Percentiles rank a stretch among this genome's conserved stretches.
phyloP scores from a whole-genome alignment of 2,797 vertebrate genomes.

The Leontopithecus rosalia region DNA sequence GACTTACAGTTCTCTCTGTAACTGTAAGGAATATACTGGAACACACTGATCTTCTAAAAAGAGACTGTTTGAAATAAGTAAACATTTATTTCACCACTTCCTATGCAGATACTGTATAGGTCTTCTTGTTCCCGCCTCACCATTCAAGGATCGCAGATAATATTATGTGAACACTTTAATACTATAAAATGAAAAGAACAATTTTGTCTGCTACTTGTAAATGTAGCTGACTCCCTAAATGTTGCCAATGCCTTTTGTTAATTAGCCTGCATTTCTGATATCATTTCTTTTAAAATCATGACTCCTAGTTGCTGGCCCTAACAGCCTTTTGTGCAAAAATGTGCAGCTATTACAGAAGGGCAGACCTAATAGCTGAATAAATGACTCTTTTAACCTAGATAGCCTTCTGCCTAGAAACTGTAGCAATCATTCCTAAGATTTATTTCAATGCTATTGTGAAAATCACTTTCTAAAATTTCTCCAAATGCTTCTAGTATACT shows the following conservation, averaged over 20 bases:
- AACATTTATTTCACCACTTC: neutral
- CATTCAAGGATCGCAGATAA: neutral
- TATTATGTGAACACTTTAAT: neutral
- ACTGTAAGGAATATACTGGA: neutral
- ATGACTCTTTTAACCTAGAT: constrained; percentile 40
- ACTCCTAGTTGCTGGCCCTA: neutral
- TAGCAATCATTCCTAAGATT: constrained; percentile 16
- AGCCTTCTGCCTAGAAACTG: constrained; percentile 18
- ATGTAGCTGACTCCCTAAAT: neutral
- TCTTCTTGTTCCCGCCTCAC: constrained; percentile 3
- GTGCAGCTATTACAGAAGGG: neutral
- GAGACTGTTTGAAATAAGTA: constrained; percentile 1
- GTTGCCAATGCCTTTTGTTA: neutral
- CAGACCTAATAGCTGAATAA: constrained; percentile 1
- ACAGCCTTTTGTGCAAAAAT: neutral
- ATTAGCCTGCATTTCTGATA: neutral
- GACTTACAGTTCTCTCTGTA: neutral
- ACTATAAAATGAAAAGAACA: neutral
- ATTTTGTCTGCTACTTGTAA: neutral
- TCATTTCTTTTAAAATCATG: constrained; percentile 8
- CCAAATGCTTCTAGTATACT: constrained; percentile 24
- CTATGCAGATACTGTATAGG: neutral
- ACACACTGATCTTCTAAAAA: constrained; percentile 34
- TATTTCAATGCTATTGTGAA: constrained; percentile 15
- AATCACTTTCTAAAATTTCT: constrained; percentile 33